Evolutionary conservation across 2,888 invertebrate species (phyloP).

Genomic region (Clistopyga incitator): DNA sequence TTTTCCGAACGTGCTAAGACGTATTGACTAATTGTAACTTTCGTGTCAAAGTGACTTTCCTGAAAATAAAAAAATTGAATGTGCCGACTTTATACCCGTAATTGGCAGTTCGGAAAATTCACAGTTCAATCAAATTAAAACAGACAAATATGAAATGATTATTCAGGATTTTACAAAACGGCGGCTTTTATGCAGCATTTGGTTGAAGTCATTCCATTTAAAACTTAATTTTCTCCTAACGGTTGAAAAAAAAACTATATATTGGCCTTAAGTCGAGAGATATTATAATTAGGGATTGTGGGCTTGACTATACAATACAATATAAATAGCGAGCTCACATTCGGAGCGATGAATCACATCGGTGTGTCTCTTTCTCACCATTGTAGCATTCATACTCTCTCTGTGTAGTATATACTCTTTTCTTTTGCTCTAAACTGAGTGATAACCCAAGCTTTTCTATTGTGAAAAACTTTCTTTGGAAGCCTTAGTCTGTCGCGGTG

Average conservation of each 20-base stretch:
- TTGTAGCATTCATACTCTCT: conserved; percentile 3
- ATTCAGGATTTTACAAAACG: no score
- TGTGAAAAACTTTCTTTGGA: conserved; percentile 46
- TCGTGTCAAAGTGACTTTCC: no score
- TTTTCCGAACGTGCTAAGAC: no score
- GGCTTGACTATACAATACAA: conserved; percentile 15
- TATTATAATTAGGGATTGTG: conserved; percentile 3
- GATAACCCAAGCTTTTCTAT: conserved; percentile 58
- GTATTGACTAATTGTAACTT: no score
- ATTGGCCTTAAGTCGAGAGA: background rate
- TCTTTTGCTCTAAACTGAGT: conserved; percentile 51
- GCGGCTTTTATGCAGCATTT: background rate
- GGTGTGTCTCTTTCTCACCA: conserved; percentile 18
- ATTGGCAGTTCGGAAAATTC: no score
- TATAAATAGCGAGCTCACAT: conserved; percentile 27
- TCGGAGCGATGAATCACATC: conserved; percentile 38
- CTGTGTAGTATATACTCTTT: background rate
- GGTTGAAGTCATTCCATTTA: background rate
- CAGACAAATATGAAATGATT: no score
- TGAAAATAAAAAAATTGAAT: no score
- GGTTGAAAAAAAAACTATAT: background rate
- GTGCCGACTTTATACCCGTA: no score
- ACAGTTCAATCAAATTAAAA: no score
- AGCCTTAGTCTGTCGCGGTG: conserved; percentile 8
- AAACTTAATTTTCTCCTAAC: background rate